Base-by-base conservation (phyloP, 2,113 vertebrate species). In the Acanthochromis polyacanthus region DNA sequence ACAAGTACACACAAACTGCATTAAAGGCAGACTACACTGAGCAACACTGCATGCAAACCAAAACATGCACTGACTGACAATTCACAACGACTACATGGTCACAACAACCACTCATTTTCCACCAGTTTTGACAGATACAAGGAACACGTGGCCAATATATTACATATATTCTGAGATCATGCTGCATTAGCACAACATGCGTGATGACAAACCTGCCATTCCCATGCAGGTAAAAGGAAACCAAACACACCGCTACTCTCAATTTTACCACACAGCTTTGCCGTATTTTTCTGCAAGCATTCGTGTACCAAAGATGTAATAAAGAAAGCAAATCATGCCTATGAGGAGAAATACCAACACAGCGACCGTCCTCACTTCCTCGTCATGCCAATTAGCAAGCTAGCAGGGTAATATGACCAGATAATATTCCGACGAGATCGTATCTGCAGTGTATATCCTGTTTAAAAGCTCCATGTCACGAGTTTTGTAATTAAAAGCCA, bases 331-430 rank as follows among this genome's bases (percentile, higher is more conserved):
- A 71, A 32, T 23, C 73, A 68, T 61, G 25, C 32, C 48, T 67
- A 82, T 66, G 71, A 85, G 60, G 45, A 83, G 48, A 83, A 88
- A 91, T 88, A 81, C 86, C 90, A 88, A 70, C 84, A 89, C 85
- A 81, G 83, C 76, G 45, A 32, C 73, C 67, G 20, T 57, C 62
- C 87, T 78, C 81, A 93, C 89, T 93, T 91, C 91, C 91, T 92
- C 86, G 84, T 84, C 88, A 85, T 66, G 80, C 90, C 93, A 93
- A 93, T 93, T 93, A 93, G 87, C 93, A 86, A 85, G 91, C 91
- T 93, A 93, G 91, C 90, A 62, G 51, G 75, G 75, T 75, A 79
- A 83, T 77, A 71, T 40, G 80, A 77, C 48, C 79, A 86, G 51
- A 89, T 80, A 72, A 78, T 59, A 82, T 75, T 70, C 67, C 69